Percentiles rank a stretch among this genome's conserved stretches.
phyloP scores from a whole-genome alignment of 92 coral and sea anemone genomes.

The Paragorgia papillata region DNA sequence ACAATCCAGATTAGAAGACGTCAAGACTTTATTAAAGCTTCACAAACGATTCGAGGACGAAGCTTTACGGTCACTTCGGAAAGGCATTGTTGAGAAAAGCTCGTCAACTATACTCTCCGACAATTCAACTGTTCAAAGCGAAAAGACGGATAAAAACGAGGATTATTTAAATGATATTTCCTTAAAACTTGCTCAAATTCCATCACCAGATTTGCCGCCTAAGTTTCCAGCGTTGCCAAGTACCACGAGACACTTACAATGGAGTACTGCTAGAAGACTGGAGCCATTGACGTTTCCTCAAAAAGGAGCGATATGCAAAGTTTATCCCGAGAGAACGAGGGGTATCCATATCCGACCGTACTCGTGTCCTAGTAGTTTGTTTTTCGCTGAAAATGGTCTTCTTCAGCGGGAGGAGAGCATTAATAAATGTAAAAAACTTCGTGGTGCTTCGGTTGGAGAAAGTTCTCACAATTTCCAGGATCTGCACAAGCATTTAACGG shows the following conservation, averaged over 20 bases:
- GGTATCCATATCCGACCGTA: neutral
- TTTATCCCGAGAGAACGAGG: neutral
- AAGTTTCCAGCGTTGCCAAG: conserved; percentile 5
- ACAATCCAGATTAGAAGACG: conserved; percentile 21
- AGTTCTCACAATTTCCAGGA: neutral
- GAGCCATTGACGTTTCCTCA: neutral
- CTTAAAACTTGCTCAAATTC: conserved; percentile 14
- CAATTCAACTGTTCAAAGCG: neutral
- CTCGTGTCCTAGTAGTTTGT: neutral
- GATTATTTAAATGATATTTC: conserved; percentile 19
- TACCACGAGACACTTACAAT: neutral
- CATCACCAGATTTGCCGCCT: neutral
- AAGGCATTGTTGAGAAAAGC: conserved; percentile 64
- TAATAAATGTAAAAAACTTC: neutral
- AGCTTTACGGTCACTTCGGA: conserved; percentile 59
- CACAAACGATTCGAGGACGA: conserved; percentile 83
- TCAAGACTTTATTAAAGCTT: conserved; percentile 59
- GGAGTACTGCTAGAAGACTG: neutral
- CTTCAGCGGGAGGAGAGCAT: neutral
- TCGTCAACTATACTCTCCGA: neutral
- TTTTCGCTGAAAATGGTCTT: neutral
- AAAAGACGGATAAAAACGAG: neutral
- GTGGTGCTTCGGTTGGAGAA: neutral
- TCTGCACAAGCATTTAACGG: neutral
- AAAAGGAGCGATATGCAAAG: neutral